phyloP scores from a whole-genome alignment of 2,888 invertebrate genomes.

The Sclerodermus sp. region DNA sequence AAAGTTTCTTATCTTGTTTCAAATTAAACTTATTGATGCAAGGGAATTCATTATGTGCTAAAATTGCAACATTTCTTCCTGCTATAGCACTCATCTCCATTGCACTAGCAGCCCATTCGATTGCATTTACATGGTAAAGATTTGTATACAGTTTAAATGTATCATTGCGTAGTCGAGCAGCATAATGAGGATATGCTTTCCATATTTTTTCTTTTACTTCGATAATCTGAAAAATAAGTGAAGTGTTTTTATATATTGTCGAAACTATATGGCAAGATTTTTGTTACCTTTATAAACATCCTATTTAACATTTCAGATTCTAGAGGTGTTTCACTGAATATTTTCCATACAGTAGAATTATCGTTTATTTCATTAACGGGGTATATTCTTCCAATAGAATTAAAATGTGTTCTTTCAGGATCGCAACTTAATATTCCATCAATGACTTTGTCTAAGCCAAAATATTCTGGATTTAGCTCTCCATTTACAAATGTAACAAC shows the following conservation, averaged over 20 bases:
- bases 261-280: not conserved
- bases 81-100: slow-evolving; percentile 70
- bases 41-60: slow-evolving; percentile 56
- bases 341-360: slow-evolving; percentile 60
- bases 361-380: slow-evolving; percentile 42
- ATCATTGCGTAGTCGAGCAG: slow-evolving; percentile 37
- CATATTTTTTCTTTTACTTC: slow-evolving; percentile 55
- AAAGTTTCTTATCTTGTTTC: too few relatives aligned
- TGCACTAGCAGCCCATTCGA: slow-evolving; percentile 69
- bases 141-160: slow-evolving; percentile 60
- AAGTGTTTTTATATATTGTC: slow-evolving; percentile 1
- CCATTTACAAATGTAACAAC: slow-evolving; percentile 63
- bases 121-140: slow-evolving; percentile 65
- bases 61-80: slow-evolving; percentile 65
- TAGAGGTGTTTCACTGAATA: slow-evolving; percentile 61
- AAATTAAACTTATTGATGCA: not conserved
- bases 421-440: slow-evolving; percentile 59
- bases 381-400: slow-evolving; percentile 56
- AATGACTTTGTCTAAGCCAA: slow-evolving; percentile 51
- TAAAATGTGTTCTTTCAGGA: slow-evolving; percentile 53
- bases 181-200: slow-evolving; percentile 64
- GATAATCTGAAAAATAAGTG: slow-evolving; percentile 31
- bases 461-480: slow-evolving; percentile 56
- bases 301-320: slow-evolving; percentile 54
- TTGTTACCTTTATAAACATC: slow-evolving; percentile 57